Conservation (phyloP, 2,888 invertebrate species). For the Lithophane semibrunnea region DNA sequence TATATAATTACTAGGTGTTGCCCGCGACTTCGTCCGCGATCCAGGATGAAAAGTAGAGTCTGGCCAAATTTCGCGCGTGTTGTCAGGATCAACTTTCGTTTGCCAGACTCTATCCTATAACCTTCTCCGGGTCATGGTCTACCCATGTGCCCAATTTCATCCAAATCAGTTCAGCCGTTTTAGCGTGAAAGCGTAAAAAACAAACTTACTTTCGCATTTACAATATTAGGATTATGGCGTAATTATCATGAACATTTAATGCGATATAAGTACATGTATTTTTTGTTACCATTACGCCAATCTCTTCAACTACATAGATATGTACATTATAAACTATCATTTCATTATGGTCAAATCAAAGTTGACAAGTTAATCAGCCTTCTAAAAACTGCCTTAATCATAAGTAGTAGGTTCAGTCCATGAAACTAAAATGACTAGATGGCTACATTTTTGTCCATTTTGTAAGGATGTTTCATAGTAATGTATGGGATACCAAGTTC, state of each 20-base stretch:
- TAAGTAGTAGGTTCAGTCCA: constrained; percentile 19
- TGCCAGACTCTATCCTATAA: no score
- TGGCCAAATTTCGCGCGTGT: no score
- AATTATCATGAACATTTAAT: constrained; percentile 3
- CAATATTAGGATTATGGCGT: background rate
- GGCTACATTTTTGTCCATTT: constrained; percentile 84
- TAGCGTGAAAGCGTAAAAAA: no score
- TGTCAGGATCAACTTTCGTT: no score
- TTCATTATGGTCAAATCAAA: constrained; percentile 23
- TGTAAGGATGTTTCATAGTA: constrained; percentile 91
- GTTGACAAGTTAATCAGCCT: constrained; percentile 57
- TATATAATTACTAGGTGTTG: background rate
- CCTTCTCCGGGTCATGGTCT: no score
- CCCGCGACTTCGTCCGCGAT: no score
- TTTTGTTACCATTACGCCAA: constrained; percentile 2
- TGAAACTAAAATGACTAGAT: constrained; percentile 77
- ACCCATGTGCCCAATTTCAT: no score
- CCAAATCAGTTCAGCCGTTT: no score
- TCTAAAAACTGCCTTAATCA: constrained; percentile 29
- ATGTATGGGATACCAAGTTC: constrained; percentile 95
- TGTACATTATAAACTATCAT: constrained; percentile 9
- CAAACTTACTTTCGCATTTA: no score
- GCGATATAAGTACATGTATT: background rate
- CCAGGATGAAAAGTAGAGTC: no score
- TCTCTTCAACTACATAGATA: constrained; percentile 13